Evolutionary conservation across 2,797 vertebrate species (phyloP), one percentile per base, ranked within the genome.

Genomic region (Notoglanidium macrostoma): DNA sequence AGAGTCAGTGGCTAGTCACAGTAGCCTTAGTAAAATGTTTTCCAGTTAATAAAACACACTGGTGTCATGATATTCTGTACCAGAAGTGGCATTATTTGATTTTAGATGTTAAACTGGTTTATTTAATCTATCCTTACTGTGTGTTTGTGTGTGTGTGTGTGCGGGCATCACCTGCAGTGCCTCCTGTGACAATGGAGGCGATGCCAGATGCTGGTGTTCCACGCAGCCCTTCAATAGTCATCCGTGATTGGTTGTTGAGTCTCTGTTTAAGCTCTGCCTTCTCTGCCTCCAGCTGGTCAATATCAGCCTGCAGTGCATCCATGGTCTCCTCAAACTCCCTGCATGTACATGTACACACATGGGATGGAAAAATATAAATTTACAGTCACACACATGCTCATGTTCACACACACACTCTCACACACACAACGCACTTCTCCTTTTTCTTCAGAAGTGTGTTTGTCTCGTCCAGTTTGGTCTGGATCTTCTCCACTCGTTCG

Each of bases 281-380:
- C 93, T 99, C 98, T 0, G 98, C 94, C 91, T 99, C 98, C 93
- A 99, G 95, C 93, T 99, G 98, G 93, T 99, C 98, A 0, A 99
- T 98, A 88, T 99, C 98, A 0, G 97, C 98, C 94, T 99, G 98
- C 0, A 99, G 96, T 0, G 98, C 97, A 0, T 99, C 98, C 98
- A 99, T 99, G 0, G 98, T 99, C 94, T 99, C 98, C 92, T 99
- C 98, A 2, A 99, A 99, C 90, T 99, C 98, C 93, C 98, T 99
- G 93, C 8, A 32, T 5, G 19, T 9, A 40, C 26, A 72, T 44
- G 51, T 5, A 46, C 14, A 80, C 11, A 61, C 51, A 57, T 1
- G 12, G 21, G 46, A 49, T 35, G 35, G 3, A 35, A 35, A 3
- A 35, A 35, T 35, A 35, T 35, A 1, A 35, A 35, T 35, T 35